Percentiles rank a stretch among this genome's conserved stretches.
Conservation (phyloP, 2,113 vertebrate species). For the Grammomys surdaster region DNA sequence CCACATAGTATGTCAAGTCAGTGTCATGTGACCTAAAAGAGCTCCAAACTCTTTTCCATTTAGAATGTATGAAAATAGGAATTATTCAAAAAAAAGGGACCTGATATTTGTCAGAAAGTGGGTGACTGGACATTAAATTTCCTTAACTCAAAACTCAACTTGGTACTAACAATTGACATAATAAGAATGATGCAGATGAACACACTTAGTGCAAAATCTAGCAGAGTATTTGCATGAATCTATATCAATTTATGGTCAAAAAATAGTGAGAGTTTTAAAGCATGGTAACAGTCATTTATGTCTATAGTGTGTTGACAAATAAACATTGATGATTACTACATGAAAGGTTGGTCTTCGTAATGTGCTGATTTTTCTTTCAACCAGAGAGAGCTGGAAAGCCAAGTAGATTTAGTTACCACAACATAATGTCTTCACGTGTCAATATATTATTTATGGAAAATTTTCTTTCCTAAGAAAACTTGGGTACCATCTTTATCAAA, state of each 20-base stretch:
- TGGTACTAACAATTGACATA: background rate
- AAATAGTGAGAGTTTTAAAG: background rate
- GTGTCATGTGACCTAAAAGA: background rate
- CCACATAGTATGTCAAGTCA: background rate
- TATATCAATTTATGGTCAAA: background rate
- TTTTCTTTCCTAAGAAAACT: constrained; percentile 59
- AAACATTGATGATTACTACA: constrained; percentile 11
- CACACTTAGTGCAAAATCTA: background rate
- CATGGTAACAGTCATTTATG: background rate
- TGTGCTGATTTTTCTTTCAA: constrained; percentile 67
- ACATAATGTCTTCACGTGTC: constrained; percentile 21
- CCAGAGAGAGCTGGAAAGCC: constrained; percentile 61
- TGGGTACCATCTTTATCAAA: constrained; percentile 77
- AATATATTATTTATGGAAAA: constrained; percentile 72
- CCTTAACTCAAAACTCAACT: background rate
- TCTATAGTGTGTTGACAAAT: background rate
- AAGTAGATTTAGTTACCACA: constrained; percentile 53
- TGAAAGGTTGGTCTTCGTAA: background rate
- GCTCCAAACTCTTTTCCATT: background rate
- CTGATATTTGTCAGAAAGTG: background rate
- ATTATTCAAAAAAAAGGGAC: background rate
- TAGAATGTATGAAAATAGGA: background rate
- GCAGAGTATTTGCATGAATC: background rate
- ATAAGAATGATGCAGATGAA: background rate
- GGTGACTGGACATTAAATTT: background rate